phyloP scores from a whole-genome alignment of 2,113 vertebrate species.

The Neofelis nebulosa region DNA sequence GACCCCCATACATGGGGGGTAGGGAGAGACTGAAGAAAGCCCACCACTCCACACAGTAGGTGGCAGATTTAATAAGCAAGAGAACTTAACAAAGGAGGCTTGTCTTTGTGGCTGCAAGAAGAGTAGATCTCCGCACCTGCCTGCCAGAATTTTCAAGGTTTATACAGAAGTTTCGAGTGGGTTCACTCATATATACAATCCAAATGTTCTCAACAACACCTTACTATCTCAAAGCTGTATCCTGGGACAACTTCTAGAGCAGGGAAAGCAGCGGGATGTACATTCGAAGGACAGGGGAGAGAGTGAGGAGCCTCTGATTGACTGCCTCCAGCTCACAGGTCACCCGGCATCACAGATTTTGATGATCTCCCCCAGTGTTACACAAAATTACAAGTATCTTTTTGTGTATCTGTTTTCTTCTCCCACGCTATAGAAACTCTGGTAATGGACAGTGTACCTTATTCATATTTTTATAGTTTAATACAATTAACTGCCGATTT shows the following conservation, averaged over 20 bases:
- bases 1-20: background rate
- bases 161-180: background rate
- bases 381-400: background rate
- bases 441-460: background rate
- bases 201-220: background rate
- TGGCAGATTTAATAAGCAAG: background rate
- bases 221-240: background rate
- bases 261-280: background rate
- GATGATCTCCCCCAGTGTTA: background rate
- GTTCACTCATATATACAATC: background rate
- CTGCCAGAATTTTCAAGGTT: background rate
- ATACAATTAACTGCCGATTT: background rate
- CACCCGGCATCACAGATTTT: background rate
- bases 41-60: too few species aligned
- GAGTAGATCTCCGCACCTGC: too few species aligned
- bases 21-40: background rate
- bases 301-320: background rate
- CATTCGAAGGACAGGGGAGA: background rate
- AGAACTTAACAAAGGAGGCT: background rate
- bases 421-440: background rate
- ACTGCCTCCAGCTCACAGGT: accelerated
- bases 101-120: background rate
- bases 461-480: background rate
- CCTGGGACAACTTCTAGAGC: background rate
- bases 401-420: background rate